Evolutionary conservation across 2,797 vertebrate genomes (phyloP).

Genomic region (Diceros bicornis): DNA sequence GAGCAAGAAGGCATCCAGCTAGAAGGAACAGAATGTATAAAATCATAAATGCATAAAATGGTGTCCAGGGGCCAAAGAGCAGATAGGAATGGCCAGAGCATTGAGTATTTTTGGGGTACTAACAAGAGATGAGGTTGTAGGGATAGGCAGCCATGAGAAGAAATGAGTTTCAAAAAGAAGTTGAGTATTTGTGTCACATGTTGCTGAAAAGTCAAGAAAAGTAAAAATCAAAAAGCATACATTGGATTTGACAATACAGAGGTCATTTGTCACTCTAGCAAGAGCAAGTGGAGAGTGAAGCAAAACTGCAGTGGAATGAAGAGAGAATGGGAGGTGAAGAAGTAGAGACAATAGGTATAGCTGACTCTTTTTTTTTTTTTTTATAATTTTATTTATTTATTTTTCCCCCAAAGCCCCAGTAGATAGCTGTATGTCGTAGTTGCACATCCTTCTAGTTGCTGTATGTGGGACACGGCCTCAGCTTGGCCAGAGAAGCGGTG

Average conservation of each 20-base stretch:
- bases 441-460: no score
- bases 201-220: background rate
- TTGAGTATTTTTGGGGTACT: background rate
- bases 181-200: background rate
- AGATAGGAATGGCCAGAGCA: background rate
- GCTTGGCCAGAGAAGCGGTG: no score
- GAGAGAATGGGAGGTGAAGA: background rate
- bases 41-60: background rate
- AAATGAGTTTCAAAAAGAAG: background rate
- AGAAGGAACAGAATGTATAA: background rate
- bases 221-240: background rate
- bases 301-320: background rate
- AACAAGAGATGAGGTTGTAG: background rate
- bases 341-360: background rate
- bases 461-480: no score
- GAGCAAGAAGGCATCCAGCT: background rate
- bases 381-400: background rate
- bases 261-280: background rate
- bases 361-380: background rate
- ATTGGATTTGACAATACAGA: background rate
- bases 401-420: no score
- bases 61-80: background rate
- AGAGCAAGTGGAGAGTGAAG: background rate
- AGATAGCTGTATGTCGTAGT: no score
- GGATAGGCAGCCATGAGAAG: background rate